Conservation (phyloP, 2,113 vertebrate genomes). For the Pycnonotus jocosus region DNA sequence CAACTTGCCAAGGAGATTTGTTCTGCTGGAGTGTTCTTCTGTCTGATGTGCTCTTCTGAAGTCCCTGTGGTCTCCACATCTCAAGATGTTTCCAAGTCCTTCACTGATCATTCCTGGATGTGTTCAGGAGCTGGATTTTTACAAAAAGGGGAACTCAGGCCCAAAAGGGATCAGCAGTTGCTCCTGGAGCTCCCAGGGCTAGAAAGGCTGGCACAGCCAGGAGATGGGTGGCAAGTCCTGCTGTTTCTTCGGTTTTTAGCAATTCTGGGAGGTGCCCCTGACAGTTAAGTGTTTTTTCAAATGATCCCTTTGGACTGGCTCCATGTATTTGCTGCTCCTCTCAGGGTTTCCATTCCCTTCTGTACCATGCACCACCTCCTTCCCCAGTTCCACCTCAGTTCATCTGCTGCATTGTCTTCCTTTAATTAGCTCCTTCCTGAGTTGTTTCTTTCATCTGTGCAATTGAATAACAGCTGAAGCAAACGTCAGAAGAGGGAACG, state of each 20-base stretch:
- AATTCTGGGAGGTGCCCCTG: not conserved
- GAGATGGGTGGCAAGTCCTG: not conserved
- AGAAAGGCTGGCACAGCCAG: not conserved
- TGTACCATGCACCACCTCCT: not conserved
- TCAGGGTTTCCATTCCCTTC: not conserved
- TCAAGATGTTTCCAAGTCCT: not conserved
- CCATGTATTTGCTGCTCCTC: not conserved
- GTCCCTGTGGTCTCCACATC: not conserved
- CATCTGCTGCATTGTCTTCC: not conserved
- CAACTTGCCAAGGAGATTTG: not conserved
- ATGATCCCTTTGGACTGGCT: not conserved
- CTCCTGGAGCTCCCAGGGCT: not conserved
- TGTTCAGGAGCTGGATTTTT: not conserved
- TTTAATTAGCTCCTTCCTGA: conserved; percentile 7
- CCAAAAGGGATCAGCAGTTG: not conserved
- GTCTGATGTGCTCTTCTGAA: not conserved
- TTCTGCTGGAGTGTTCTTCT: not conserved
- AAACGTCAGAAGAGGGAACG: not conserved
- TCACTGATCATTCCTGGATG: not conserved
- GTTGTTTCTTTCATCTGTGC: not conserved
- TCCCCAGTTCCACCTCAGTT: not conserved
- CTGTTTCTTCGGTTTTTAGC: not conserved
- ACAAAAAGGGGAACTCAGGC: not conserved
- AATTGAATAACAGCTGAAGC: not conserved
- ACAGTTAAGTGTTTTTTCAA: not conserved